Conservation (phyloP, 1,140 invertebrate genomes). For the Drosophila novamexicana region DNA sequence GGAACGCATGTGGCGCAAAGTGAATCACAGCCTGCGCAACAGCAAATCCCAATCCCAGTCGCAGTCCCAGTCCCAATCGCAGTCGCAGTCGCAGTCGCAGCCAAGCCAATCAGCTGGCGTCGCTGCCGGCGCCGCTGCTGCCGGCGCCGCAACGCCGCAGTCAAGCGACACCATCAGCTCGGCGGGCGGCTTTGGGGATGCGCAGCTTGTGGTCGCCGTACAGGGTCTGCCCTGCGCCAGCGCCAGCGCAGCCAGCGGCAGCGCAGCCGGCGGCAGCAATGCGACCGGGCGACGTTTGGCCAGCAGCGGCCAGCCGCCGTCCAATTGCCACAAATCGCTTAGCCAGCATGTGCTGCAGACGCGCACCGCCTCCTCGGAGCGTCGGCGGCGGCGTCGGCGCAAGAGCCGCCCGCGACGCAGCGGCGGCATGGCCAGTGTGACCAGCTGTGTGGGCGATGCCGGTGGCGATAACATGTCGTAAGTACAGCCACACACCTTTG, state of each 20-base stretch:
- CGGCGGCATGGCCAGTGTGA: conserved; percentile 68
- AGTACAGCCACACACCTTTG: conserved; percentile 34
- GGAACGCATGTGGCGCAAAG: conserved; percentile 84
- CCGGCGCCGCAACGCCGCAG: conserved; percentile 54
- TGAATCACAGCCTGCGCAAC: conserved; percentile 82
- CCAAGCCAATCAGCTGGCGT: background rate
- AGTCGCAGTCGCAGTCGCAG: conserved; percentile 11
- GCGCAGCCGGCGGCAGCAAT: conserved; percentile 67
- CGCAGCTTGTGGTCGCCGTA: conserved; percentile 70
- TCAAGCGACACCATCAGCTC: conserved; percentile 76
- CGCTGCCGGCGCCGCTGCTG: conserved; percentile 12
- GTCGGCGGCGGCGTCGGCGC: conserved; percentile 68
- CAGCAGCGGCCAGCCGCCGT: conserved; percentile 53
- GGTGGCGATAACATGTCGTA: conserved; percentile 84
- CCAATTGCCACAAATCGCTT: conserved; percentile 70
- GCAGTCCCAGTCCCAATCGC: background rate
- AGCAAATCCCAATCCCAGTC: conserved; percentile 56
- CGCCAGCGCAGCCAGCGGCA: conserved; percentile 25
- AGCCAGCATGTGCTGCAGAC: conserved; percentile 82
- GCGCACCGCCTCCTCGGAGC: conserved; percentile 78
- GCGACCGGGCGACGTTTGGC: conserved; percentile 77
- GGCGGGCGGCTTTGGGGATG: conserved; percentile 76
- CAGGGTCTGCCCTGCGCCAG: conserved; percentile 44
- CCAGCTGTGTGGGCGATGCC: conserved; percentile 72
- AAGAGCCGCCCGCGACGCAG: conserved; percentile 76